Evolutionary conservation across 2,113 vertebrate genomes (phyloP), one percentile per base, ranked within the genome.

Genomic region (Phalacrocorax brasilianus): DNA sequence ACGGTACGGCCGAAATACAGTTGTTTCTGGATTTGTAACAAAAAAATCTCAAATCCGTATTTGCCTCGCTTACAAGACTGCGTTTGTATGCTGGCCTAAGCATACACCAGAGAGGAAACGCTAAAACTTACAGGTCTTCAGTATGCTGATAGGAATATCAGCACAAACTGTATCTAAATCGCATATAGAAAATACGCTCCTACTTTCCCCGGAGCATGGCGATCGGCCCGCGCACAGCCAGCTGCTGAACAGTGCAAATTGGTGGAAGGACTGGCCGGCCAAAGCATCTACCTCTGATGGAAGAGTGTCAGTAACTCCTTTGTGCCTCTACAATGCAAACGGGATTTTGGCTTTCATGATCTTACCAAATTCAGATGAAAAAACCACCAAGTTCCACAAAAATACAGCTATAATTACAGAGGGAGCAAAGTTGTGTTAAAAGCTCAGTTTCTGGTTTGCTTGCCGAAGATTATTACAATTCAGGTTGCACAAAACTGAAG

Each of bases 341-440:
- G n/a, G 77, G 61, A 92, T 79, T 91, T 91, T 4, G 1, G 75
- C 82, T 75, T 88, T 77, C 91, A 84, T 33, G 61, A 66, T 81
- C 66, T 59, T 58, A 78, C 75, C 79, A 67, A 94, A 88, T 82
- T 93, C 10, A 7, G 61, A 92, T 24, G 47, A 85, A 86, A 87
- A 89, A 76, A 33, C 55, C 8, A 81, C 8, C 3, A 4, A 91
- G 73, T 91, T 92, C 84, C 95, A 87, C 26, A 96, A 84, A 95
- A 97, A 94, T n/a, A 30, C 44, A 81, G 85, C 72, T 85, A 93
- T 42, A 97, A 96, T 91, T 78, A 95, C 58, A 89, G 78, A 79
- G 65, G 53, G 58, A 88, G 62, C 9, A 74, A 91, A 93, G 89
- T 95, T 79, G 85, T 65, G 67, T 56, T 81, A 94, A 96, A 96